Percentiles rank a stretch among this genome's conserved stretches.
Conservation (phyloP, 2,113 vertebrate genomes). For the Calidris pugnax region DNA sequence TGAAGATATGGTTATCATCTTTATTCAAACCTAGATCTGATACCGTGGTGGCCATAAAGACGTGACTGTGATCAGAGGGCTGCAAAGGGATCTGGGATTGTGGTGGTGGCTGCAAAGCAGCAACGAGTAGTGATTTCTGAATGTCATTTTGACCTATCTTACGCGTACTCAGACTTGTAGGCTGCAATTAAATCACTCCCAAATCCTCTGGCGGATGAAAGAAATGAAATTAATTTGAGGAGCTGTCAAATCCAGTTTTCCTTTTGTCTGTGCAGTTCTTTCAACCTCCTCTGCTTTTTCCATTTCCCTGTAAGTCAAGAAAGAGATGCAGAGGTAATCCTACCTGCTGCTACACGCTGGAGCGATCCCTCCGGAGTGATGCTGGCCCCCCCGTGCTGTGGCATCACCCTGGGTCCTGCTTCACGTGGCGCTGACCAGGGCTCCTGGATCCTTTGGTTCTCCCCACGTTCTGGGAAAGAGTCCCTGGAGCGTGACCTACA, state of each 20-base stretch:
- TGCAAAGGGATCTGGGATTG: background rate
- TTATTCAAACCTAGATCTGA: background rate
- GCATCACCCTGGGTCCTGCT: background rate
- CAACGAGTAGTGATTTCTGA: background rate
- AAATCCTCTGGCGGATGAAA: background rate
- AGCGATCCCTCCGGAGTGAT: accelerated
- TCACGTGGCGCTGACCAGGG: accelerated
- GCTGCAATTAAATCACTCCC: background rate
- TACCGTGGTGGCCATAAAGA: background rate
- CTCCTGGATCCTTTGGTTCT: background rate
- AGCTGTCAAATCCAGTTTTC: background rate
- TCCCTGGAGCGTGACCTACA: background rate
- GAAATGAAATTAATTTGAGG: background rate
- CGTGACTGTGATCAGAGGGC: background rate
- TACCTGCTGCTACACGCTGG: background rate
- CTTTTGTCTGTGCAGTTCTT: background rate
- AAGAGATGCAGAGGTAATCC: background rate
- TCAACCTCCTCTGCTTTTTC: background rate
- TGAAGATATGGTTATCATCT: background rate
- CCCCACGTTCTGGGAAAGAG: background rate
- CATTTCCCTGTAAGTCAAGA: background rate
- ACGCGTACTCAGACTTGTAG: background rate
- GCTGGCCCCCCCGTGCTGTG: background rate
- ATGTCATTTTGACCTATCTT: background rate
- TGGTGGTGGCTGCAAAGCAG: background rate